Evolutionary conservation across 2,888 invertebrate species (phyloP).

Genomic region (Anagyrus pseudococci): DNA sequence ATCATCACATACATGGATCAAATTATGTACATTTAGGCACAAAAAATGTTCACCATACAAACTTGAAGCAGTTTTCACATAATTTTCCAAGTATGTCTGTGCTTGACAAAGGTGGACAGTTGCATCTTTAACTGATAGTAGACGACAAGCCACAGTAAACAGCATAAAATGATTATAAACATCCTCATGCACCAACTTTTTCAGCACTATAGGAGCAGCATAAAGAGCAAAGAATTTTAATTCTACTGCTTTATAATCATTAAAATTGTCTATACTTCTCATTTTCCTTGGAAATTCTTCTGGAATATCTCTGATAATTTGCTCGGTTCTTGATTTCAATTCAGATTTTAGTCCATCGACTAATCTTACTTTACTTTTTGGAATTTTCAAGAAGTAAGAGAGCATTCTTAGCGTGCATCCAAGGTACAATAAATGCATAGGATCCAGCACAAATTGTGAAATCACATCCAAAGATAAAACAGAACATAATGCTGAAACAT

Average conservation of each 20-base stretch:
- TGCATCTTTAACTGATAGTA: conserved; percentile 7
- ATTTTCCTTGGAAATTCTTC: conserved; percentile 38
- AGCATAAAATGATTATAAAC: conserved; percentile 35
- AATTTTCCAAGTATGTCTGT: background rate
- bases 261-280: conserved; percentile 14
- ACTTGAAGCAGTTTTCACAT: conserved; percentile 5
- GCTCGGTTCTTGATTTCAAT: conserved; percentile 10
- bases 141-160: conserved; percentile 15
- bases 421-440: conserved; percentile 30
- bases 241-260: conserved; percentile 38
- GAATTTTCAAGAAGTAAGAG: background rate
- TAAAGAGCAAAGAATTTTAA: conserved; percentile 37
- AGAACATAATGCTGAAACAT: background rate
- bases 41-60: conserved; percentile 8
- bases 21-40: conserved; percentile 3
- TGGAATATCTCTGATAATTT: conserved; percentile 27
- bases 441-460: conserved; percentile 30
- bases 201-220: conserved; percentile 42
- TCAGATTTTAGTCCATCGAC: conserved; percentile 1
- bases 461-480: conserved; percentile 17
- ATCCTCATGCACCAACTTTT: conserved; percentile 21
- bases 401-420: conserved; percentile 24
- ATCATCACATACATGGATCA: conserved; percentile 17
- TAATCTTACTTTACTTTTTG: background rate
- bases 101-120: background rate